Conservation (phyloP, 2,113 vertebrate species). For the Engystomops pustulosus region DNA sequence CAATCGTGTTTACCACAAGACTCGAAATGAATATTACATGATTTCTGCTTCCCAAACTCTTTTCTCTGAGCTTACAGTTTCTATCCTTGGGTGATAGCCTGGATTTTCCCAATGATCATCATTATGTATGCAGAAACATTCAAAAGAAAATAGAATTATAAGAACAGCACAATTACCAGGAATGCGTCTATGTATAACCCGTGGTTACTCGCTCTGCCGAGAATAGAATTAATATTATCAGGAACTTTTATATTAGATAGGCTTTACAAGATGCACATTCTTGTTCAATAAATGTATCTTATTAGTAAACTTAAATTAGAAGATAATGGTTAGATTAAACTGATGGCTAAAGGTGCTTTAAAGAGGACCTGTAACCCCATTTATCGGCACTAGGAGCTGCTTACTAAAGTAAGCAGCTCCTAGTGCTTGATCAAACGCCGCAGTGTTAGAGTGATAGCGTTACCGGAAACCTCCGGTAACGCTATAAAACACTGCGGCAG, state of each 20-base stretch:
- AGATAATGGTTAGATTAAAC: background rate
- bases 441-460: too few relatives aligned
- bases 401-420: too few relatives aligned
- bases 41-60: constrained; percentile 46
- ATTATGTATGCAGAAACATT: constrained; percentile 9
- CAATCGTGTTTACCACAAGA: constrained; percentile 51
- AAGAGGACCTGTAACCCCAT: background rate
- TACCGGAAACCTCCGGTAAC: too few relatives aligned
- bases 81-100: constrained; percentile 39
- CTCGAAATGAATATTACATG: constrained; percentile 54
- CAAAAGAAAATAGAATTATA: constrained; percentile 22
- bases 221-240: background rate
- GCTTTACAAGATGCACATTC: background rate
- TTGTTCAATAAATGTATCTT: constrained; percentile 11
- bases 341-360: background rate
- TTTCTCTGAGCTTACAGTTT: constrained; percentile 24
- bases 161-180: constrained; percentile 2
- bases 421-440: too few relatives aligned
- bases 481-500: too few relatives aligned
- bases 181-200: constrained; percentile 9
- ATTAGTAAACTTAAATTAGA: background rate
- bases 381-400: too few relatives aligned
- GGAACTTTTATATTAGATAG: background rate
- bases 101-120: constrained; percentile 37
- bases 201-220: background rate